Conservation (phyloP, 2,888 invertebrate genomes). For the Carabus problematicus region DNA sequence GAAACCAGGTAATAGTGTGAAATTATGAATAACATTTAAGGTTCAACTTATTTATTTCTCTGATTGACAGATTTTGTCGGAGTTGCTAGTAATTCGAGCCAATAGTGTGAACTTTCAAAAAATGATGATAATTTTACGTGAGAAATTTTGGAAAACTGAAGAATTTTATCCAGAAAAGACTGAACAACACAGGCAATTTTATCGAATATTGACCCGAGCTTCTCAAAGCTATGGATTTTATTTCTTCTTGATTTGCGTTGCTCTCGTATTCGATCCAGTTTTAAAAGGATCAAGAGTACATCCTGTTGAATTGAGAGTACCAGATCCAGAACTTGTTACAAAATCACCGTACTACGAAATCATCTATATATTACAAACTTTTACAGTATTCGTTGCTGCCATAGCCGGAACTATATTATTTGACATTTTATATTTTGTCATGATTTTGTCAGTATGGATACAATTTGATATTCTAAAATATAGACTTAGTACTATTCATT, state of each 20-base stretch:
- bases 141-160: constrained; percentile 9
- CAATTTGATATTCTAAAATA: constrained; percentile 10
- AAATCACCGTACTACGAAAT: constrained; percentile 15
- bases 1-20: no score
- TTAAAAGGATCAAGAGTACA: not conserved
- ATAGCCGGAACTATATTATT: constrained; percentile 12
- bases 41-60: not conserved
- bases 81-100: constrained; percentile 6
- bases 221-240: constrained; percentile 13
- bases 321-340: not conserved
- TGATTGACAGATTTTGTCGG: not conserved
- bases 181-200: not conserved
- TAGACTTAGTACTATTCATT: constrained; percentile 9
- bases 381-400: constrained; percentile 10
- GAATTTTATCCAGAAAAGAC: not conserved
- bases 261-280: not conserved
- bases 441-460: constrained; percentile 18
- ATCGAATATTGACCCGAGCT: not conserved
- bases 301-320: constrained; percentile 1
- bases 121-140: constrained; percentile 7
- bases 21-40: not conserved
- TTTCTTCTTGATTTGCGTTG: not conserved
- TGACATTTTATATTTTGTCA: constrained; percentile 16
- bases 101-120: constrained; percentile 4
- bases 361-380: not conserved